Conservation (phyloP, 1,140 invertebrate genomes). For the Dendroctonus ponderosae region DNA sequence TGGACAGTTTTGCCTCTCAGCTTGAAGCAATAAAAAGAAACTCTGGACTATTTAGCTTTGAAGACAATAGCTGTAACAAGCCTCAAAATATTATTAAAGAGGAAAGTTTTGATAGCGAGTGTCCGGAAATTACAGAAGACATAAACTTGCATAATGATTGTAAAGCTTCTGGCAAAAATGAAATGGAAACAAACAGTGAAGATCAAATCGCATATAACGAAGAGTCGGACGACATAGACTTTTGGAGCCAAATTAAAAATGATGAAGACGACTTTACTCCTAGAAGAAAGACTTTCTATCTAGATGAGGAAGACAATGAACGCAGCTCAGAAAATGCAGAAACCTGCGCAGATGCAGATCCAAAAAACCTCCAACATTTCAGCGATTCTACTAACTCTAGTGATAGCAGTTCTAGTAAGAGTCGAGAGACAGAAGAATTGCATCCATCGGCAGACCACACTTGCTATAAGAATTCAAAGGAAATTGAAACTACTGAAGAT, state of each 20-base stretch:
- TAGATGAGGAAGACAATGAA: constrained; percentile 8
- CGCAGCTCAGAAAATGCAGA: not conserved
- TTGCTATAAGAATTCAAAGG: not conserved
- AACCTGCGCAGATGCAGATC: not conserved
- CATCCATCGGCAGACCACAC: not conserved
- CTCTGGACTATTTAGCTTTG: constrained; percentile 31
- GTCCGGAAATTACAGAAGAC: not conserved
- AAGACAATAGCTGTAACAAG: constrained; percentile 11
- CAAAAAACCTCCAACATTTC: not conserved
- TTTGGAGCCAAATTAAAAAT: constrained; percentile 41
- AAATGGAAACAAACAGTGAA: constrained; percentile 3
- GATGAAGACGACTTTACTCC: constrained; percentile 34
- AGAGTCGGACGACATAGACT: constrained; percentile 35
- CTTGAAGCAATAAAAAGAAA: constrained; percentile 33
- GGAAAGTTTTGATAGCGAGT: constrained; percentile 5
- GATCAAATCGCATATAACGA: not conserved
- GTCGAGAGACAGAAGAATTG: constrained; percentile 10
- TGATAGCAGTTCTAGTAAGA: constrained; percentile 39
- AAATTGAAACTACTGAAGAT: not conserved
- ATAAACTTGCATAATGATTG: not conserved
- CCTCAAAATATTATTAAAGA: constrained; percentile 8
- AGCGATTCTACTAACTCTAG: constrained; percentile 42
- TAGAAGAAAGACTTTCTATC: constrained; percentile 15
- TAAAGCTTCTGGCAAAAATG: not conserved
- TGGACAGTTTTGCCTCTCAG: constrained; percentile 33